These are phyloP conservation scores for Sarcoramphus papa DNA, from an alignment of 2,797 vertebrate genomes.

Conservation along the genomic window DNA sequence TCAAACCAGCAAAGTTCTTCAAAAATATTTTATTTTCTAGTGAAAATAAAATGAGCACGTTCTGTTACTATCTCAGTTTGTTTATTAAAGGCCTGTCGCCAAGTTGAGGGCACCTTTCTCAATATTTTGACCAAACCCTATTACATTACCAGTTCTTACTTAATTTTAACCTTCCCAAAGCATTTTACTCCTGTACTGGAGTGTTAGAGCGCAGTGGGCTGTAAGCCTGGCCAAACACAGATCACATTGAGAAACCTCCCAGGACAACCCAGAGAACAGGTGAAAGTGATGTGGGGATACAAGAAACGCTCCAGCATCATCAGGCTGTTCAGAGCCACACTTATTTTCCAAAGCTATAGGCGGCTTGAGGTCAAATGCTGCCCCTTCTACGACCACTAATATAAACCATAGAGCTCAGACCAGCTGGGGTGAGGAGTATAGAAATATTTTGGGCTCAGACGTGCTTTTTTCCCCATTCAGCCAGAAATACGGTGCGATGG, in stretches of 20 bases:
- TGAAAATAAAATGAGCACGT: background rate
- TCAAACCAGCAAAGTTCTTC: slow-evolving; percentile 32
- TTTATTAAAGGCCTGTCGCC: background rate
- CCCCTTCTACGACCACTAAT: background rate
- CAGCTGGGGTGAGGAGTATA: background rate
- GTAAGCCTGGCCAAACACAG: background rate
- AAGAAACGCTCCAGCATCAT: background rate
- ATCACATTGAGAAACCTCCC: background rate
- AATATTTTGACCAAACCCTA: background rate
- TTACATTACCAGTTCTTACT: background rate
- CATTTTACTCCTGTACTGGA: background rate
- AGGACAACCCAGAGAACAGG: background rate
- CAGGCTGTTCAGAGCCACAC: background rate
- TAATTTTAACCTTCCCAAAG: background rate
- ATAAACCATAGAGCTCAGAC: background rate
- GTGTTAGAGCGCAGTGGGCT: accelerated
- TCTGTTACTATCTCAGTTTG: slow-evolving; percentile 15
- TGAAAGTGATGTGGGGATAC: background rate
- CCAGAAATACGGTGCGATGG: background rate
- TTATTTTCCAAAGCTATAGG: background rate
- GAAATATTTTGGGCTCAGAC: background rate
- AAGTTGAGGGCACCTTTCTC: background rate
- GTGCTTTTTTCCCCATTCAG: background rate
- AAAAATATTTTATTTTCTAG: background rate
- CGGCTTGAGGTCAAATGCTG: background rate